phyloP scores from a whole-genome alignment of 2,888 invertebrate genomes.

The Drosophila ustulata region DNA sequence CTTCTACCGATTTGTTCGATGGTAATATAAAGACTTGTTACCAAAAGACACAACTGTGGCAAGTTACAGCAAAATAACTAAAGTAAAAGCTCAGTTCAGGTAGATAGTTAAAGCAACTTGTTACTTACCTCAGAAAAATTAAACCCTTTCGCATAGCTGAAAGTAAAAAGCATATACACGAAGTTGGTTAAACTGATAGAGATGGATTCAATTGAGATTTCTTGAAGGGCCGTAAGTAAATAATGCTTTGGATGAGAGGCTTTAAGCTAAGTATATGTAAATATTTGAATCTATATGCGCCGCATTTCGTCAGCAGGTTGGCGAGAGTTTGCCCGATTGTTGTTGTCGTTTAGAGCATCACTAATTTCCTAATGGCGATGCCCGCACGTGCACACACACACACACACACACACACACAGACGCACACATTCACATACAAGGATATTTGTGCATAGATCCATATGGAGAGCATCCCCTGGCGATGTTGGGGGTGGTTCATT shows the following conservation, averaged over 20 bases:
- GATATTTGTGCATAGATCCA: constrained; percentile 33
- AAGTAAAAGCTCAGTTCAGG: too few species aligned
- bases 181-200: neutral
- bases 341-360: constrained; percentile 47
- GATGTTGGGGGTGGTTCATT: constrained; percentile 19
- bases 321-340: constrained; percentile 31
- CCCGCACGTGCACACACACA: constrained; percentile 16
- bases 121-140: too few species aligned
- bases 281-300: constrained; percentile 14
- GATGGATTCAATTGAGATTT: neutral
- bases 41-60: too few species aligned
- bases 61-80: too few species aligned
- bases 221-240: constrained; percentile 1
- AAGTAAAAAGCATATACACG: neutral
- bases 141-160: neutral
- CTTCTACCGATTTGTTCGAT: too few species aligned
- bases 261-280: constrained; percentile 18
- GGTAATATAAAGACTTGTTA: too few species aligned
- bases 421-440: neutral
- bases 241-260: neutral
- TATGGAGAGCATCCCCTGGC: constrained; percentile 34
- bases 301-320: constrained; percentile 6
- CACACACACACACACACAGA: constrained; percentile 14
- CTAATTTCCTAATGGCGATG: constrained; percentile 51
- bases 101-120: too few species aligned